Base-by-base conservation (phyloP, 2,797 vertebrate genomes). In the Garrulus glandarius region DNA sequence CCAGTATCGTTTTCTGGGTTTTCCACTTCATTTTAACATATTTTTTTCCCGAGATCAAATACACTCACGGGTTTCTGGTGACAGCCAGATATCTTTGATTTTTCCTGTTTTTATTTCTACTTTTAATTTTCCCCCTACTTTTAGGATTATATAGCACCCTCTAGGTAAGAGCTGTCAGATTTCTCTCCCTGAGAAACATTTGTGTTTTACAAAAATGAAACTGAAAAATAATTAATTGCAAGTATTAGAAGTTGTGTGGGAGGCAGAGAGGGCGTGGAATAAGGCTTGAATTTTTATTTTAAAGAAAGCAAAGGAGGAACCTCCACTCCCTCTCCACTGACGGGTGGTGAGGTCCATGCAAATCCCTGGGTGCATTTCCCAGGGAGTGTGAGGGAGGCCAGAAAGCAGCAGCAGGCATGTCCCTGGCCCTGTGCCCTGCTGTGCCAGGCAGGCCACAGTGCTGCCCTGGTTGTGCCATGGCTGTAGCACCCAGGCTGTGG, bases 401-500 rank as follows among this genome's bases (percentile, higher is more conserved):
- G 24, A 70, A 55, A 29, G 47, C 60, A 50, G 64, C 3, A 3
- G 32, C 39, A 5, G 4, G 13, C 10, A 5, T 2, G 13, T 5
- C 21, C 34, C 37, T 34, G 55, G 59, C 39, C 34, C 65, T 12
- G 44, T 61, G 75, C 36, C 47, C 20, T 49, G 23, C 55, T 0
- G 0, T 1, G 2, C 50, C 1, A 0, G 44, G 46, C 16, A 43
- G 60, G 22, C 74, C 53, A 57, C 6, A 3, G 39, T 2, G 4
- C 63, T 59, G n/a, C 53, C 52, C 49, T 16, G 32, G 32, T 21
- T 9, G 4, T 65, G 34, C 61, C 46, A 4, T 2, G 47, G 46
- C 39, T 43, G 65, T 13, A n/a, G 47, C 17, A 15, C 24, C 52
- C 24, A 14, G 46, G 22, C 39, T 59, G 16, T 15, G n/a, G 10